Percentiles rank a stretch among this genome's conserved stretches.
Conservation (phyloP, 2,888 invertebrate species). For the Patella pellucida region DNA sequence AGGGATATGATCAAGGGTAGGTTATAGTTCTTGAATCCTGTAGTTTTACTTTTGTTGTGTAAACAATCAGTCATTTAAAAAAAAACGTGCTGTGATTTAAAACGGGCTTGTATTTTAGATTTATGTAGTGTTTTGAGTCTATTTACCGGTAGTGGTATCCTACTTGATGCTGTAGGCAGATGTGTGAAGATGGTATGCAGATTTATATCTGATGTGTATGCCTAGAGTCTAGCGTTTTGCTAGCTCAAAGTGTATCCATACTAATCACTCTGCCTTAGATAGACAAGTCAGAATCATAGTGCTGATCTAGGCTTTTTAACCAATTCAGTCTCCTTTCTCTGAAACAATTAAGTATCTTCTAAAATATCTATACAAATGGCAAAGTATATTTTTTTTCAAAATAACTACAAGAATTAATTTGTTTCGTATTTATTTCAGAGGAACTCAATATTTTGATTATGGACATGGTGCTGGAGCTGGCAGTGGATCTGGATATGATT, state of each 20-base stretch:
- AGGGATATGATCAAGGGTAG: slow-evolving; percentile 26
- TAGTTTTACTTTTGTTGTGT: too few species aligned
- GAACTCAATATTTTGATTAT: slow-evolving; percentile 61
- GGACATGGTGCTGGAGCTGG: slow-evolving; percentile 49
- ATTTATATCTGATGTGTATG: not conserved
- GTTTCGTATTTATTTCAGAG: slow-evolving; percentile 39
- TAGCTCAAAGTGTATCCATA: slow-evolving; percentile 24
- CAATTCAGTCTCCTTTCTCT: slow-evolving; percentile 41
- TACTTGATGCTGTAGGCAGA: not conserved
- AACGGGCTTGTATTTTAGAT: too few species aligned
- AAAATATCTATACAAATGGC: slow-evolving; percentile 18
- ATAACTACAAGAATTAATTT: not conserved
- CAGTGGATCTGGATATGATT: slow-evolving; percentile 30
- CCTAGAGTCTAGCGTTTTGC: slow-evolving; percentile 30
- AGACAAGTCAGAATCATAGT: slow-evolving; percentile 45
- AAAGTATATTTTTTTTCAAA: not conserved
- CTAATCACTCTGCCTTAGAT: slow-evolving; percentile 28
- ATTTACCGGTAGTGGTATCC: too few species aligned
- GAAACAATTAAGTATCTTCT: slow-evolving; percentile 26
- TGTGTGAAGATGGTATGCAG: not conserved
- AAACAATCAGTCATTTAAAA: too few species aligned
- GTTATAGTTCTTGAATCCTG: not conserved
- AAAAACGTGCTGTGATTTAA: too few species aligned
- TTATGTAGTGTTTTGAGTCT: too few species aligned
- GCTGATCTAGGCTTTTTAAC: slow-evolving; percentile 38